Percentiles rank a stretch among this genome's conserved stretches.
phyloP scores from a whole-genome alignment of 64 coral and sea anemone genomes.

The Porites lutea region DNA sequence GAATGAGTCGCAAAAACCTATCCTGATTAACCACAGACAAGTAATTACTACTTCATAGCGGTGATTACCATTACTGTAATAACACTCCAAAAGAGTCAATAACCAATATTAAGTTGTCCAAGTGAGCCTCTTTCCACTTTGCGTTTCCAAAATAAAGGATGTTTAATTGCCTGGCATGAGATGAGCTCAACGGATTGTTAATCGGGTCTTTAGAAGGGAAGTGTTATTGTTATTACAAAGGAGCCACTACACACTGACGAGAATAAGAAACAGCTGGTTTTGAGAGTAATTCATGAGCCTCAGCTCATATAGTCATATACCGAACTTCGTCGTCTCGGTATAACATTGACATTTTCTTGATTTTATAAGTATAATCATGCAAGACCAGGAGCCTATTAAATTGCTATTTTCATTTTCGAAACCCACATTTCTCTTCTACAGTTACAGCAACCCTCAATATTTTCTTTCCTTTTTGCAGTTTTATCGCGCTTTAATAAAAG shows the following conservation, averaged over 20 bases:
- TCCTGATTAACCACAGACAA: constrained; percentile 18
- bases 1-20: not conserved
- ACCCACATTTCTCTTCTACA: not conserved
- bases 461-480: not conserved
- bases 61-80: not conserved
- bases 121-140: constrained; percentile 5
- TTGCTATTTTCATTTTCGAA: too few species aligned
- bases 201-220: constrained; percentile 6
- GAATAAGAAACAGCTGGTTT: constrained; percentile 24
- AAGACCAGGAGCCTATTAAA: too few species aligned
- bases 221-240: constrained; percentile 32
- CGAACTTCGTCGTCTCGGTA: too few species aligned
- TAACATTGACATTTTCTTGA: too few species aligned
- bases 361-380: too few species aligned
- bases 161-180: constrained; percentile 24
- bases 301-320: not conserved
- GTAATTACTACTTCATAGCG: not conserved
- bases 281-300: not conserved
- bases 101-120: constrained; percentile 7
- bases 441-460: not conserved
- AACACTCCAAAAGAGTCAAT: constrained; percentile 15
- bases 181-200: not conserved
- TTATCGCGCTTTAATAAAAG: not conserved
- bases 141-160: not conserved
- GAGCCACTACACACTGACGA: not conserved